Evolutionary conservation across 2,113 vertebrate species (phyloP).

Genomic region (Tupaia chinensis): DNA sequence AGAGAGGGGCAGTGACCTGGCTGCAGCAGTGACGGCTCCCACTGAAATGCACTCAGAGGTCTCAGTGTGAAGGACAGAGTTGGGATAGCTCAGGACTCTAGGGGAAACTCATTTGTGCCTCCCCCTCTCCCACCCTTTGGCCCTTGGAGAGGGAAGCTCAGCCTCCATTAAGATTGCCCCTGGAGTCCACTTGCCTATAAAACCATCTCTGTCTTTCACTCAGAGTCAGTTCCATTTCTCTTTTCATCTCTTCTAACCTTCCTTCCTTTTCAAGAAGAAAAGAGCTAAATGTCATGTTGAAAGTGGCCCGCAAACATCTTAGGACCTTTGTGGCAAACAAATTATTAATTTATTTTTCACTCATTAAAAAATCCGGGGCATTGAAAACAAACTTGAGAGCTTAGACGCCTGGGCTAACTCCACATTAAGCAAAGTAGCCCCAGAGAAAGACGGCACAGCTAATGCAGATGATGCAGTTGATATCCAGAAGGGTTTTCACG

Average conservation of each 20-base stretch:
- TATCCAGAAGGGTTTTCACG: conserved; percentile 88
- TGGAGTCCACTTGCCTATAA: background rate
- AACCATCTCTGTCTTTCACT: background rate
- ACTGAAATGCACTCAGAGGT: background rate
- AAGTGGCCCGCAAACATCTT: background rate
- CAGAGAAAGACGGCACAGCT: conserved; percentile 91
- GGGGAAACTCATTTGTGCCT: too few species aligned
- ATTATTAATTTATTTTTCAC: conserved; percentile 58
- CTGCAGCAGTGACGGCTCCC: rapidly evolving
- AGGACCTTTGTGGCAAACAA: conserved; percentile 46
- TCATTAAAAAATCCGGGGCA: conserved; percentile 32
- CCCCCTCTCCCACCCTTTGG: too few species aligned
- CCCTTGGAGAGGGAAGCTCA: background rate
- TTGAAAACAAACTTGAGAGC: background rate
- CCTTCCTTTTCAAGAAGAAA: background rate
- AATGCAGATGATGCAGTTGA: conserved; percentile 92
- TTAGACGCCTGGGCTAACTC: rapidly evolving
- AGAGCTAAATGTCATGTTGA: background rate
- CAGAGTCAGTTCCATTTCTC: background rate
- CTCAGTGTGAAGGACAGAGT: background rate
- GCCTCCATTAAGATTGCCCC: background rate
- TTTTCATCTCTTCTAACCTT: background rate
- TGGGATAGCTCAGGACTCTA: background rate
- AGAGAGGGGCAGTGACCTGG: background rate
- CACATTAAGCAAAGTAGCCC: conserved; percentile 92